Conservation (phyloP, 1,140 invertebrate species). For the Camponotus pennsylvanicus region DNA sequence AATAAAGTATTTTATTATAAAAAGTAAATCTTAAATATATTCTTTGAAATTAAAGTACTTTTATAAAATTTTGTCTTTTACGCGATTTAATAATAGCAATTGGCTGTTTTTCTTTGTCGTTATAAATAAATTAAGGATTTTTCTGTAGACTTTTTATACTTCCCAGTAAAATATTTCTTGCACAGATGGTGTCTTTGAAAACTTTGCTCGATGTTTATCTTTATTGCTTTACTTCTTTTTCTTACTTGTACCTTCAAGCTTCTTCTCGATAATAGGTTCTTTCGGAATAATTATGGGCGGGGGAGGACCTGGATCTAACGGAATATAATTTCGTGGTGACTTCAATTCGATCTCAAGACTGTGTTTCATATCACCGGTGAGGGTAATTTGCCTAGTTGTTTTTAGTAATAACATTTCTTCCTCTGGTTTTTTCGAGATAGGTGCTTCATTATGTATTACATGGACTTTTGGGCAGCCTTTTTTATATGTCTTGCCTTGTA, state of each 20-base stretch:
- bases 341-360: conserved; percentile 79
- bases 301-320: conserved; percentile 68
- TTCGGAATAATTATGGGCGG: conserved; percentile 72
- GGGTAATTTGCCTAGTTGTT: conserved; percentile 69
- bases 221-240: conserved; percentile 50
- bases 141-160: background rate
- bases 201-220: conserved; percentile 35
- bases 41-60: background rate
- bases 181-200: background rate
- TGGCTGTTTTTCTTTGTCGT: background rate
- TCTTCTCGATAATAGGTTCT: conserved; percentile 18
- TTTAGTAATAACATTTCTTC: conserved; percentile 77
- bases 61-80: background rate
- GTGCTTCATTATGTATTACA: conserved; percentile 66
- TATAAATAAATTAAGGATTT: conserved; percentile 10
- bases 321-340: conserved; percentile 80
- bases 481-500: conserved; percentile 72
- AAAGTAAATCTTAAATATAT: background rate
- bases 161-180: conserved; percentile 23
- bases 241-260: conserved; percentile 12
- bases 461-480: conserved; percentile 73
- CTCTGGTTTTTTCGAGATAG: conserved; percentile 71
- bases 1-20: background rate
- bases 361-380: conserved; percentile 68
- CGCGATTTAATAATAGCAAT: background rate